A percentile compares a stretch with the other conserved stretches of the same genome.
Conservation (phyloP, 2,113 vertebrate species). For the Ariopsis seemanni region DNA sequence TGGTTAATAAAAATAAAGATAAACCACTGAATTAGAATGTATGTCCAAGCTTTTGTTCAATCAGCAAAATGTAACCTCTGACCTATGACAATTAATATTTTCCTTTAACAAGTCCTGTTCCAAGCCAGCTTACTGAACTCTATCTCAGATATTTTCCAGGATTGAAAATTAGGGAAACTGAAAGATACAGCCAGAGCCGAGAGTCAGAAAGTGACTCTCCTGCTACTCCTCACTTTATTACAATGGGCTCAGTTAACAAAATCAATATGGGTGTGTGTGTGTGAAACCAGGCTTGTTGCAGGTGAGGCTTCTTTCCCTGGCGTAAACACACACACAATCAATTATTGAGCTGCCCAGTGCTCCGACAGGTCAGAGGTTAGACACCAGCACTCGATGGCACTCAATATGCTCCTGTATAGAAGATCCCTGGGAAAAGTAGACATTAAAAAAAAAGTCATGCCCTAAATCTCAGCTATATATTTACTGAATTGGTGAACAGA, state of each 20-base stretch:
- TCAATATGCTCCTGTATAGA: conserved; percentile 14
- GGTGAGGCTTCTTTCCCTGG: conserved; percentile 54
- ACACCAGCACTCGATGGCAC: conserved; percentile 61
- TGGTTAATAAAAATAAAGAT: too few relatives aligned
- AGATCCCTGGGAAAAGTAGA: conserved; percentile 1
- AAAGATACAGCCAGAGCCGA: neutral
- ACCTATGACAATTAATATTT: too few relatives aligned
- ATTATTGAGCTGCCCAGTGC: conserved; percentile 72
- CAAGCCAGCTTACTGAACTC: neutral
- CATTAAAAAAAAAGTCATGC: conserved; percentile 12
- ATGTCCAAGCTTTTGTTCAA: neutral
- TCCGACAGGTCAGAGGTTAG: conserved; percentile 68
- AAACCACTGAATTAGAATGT: too few relatives aligned
- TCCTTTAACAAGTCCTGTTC: neutral
- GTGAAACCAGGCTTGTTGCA: conserved; percentile 66
- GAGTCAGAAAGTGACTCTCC: conserved; percentile 22
- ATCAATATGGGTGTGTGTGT: conserved; percentile 72
- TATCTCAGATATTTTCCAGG: neutral
- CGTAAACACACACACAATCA: conserved; percentile 63
- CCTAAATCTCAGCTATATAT: conserved; percentile 13
- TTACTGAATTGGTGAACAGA: neutral
- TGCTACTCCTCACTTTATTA: conserved; percentile 10
- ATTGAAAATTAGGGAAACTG: neutral
- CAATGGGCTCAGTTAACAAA: conserved; percentile 74
- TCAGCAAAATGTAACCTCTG: neutral